Conservation (phyloP, 2,113 vertebrate species). For the Himantopus leucocephalus region DNA sequence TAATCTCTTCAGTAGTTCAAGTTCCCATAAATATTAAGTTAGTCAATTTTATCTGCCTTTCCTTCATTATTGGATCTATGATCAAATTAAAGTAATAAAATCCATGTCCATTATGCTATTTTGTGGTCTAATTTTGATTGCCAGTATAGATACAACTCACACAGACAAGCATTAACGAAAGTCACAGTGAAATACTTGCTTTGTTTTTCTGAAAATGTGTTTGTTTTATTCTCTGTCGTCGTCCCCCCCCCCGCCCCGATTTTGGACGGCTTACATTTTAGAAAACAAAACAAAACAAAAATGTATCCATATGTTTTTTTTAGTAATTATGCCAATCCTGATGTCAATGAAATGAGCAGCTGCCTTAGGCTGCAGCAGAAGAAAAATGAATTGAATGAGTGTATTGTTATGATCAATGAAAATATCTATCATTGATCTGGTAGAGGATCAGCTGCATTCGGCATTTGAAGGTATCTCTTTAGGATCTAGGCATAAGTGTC, state of each 20-base stretch:
- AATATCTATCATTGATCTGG: neutral
- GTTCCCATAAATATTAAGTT: slow-evolving; percentile 70
- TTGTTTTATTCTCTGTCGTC: neutral
- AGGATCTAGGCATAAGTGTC: neutral
- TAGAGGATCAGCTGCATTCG: neutral
- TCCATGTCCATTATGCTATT: slow-evolving; percentile 67
- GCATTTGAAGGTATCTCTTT: neutral
- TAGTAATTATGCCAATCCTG: neutral
- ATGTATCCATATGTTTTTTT: neutral
- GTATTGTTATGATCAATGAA: neutral
- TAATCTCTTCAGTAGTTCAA: slow-evolving; percentile 68
- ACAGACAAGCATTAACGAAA: slow-evolving; percentile 27
- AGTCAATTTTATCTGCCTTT: slow-evolving; percentile 68
- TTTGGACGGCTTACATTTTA: neutral
- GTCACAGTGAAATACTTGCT: slow-evolving; percentile 11
- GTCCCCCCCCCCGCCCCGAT: fast-evolving
- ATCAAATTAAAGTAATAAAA: slow-evolving; percentile 70
- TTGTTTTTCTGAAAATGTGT: neutral
- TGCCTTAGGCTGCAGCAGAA: neutral
- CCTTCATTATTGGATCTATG: slow-evolving; percentile 63
- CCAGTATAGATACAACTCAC: slow-evolving; percentile 40
- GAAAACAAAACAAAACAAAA: neutral
- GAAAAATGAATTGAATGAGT: neutral
- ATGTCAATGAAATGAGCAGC: neutral
- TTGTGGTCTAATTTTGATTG: slow-evolving; percentile 66